Base-by-base conservation (phyloP, 2,797 vertebrate genomes). In the Silurus lanzhouensis region DNA sequence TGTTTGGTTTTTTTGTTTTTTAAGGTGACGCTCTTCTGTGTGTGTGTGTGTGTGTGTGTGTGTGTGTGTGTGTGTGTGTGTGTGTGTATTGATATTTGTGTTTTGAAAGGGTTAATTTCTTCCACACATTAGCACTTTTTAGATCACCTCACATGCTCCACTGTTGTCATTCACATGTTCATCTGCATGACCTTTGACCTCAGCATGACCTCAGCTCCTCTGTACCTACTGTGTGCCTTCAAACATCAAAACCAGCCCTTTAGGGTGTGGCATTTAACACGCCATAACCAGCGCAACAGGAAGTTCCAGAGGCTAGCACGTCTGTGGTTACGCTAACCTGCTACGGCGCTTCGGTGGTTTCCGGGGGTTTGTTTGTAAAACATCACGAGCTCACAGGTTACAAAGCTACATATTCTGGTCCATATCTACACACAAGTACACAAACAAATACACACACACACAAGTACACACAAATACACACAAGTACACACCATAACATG, bases 181-280 rank as follows among this genome's bases (percentile, higher is more conserved):
- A 64, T 46, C 77, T 81, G 70, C 83, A 87, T 76, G 78, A 87
- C 52, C 31, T n/a, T 81, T 81, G 57, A 87, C 68, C 70, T 87
- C 68, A 67, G 82, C 82, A 87, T 87, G 82, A 60, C 27, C 63
- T 74, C 27, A 79, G 0, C 7, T 77, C 20, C 25, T 63, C 46
- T 77, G 48, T 61, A 57, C 48, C 48, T 52, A 52, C 20, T 88
- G 46, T 84, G 58, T 85, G 48, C 88, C 46, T 64, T 86, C 88
- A 94, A 94, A 93, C 92, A 94, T 94, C 91, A 86, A 70, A 82
- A 58, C 88, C 86, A 80, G 57, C 87, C 82, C 84, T 82, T 74
- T 78, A 84, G 61, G 68, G 20, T 27, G 1, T 74, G 48, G 0
- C 48, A 8, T 52, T 52, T 7, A 52, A 52, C 8, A 10, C 48